Conservation (phyloP, 1,140 invertebrate species). For the Cydia amplana region DNA sequence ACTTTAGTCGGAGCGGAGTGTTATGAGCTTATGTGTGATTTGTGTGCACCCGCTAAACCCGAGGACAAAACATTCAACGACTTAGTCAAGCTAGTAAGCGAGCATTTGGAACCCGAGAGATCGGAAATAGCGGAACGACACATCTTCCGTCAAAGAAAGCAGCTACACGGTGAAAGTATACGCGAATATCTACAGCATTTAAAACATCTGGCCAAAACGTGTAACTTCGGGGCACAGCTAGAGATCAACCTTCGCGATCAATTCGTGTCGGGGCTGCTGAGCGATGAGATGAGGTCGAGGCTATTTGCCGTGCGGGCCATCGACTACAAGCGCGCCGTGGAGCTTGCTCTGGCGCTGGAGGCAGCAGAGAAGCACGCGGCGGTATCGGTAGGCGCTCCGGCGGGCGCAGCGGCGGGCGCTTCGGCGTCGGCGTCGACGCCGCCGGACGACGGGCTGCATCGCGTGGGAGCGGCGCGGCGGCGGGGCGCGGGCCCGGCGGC, state of each 20-base stretch:
- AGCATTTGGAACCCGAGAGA: conserved; percentile 51
- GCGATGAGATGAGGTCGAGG: too few relatives aligned
- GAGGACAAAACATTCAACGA: conserved; percentile 41
- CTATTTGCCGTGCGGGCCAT: too few relatives aligned
- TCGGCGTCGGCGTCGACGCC: conserved; percentile 22
- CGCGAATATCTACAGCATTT: conserved; percentile 43
- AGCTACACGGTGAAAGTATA: conserved; percentile 39
- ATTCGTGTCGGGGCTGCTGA: too few relatives aligned
- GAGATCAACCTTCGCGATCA: conserved; percentile 35
- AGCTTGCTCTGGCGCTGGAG: too few relatives aligned
- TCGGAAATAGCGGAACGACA: too few relatives aligned
- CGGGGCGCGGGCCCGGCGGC: background rate
- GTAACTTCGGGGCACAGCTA: conserved; percentile 39
- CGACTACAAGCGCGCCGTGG: too few relatives aligned
- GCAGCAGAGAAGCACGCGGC: too few relatives aligned
- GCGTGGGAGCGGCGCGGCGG: conserved; percentile 37
- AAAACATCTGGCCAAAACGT: conserved; percentile 48
- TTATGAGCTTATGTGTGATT: conserved; percentile 7
- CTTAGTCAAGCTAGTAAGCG: conserved; percentile 47
- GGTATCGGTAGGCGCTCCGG: too few relatives aligned
- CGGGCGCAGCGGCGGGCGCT: too few relatives aligned
- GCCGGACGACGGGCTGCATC: conserved; percentile 34
- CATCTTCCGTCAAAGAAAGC: conserved; percentile 14
- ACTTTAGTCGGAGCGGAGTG: conserved; percentile 39
- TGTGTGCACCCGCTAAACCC: conserved; percentile 27